These are phyloP conservation scores for Tenthredo mesomela DNA, from an alignment of 2,888 invertebrate genomes.

Conservation along the genomic window DNA sequence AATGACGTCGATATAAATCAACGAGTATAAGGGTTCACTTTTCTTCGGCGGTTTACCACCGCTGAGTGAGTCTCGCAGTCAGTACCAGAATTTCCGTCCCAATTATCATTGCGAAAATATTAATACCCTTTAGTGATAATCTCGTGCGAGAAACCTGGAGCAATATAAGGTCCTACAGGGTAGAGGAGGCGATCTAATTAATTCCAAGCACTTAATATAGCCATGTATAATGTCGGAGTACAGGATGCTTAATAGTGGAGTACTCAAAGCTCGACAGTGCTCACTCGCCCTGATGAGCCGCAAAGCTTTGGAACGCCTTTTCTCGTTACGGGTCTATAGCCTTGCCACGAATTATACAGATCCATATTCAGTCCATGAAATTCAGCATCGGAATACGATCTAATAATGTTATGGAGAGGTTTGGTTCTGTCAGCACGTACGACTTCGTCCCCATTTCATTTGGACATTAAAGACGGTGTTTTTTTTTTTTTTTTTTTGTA, in stretches of 20 bases:
- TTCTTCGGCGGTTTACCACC: background rate
- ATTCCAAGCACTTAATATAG: constrained; percentile 23
- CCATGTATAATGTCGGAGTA: background rate
- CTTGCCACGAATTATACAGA: background rate
- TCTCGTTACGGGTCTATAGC: background rate
- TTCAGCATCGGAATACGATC: background rate
- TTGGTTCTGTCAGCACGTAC: background rate
- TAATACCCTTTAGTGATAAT: too few species aligned
- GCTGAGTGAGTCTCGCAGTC: background rate
- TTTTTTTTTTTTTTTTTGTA: too few species aligned
- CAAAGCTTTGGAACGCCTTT: background rate
- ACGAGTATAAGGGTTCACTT: background rate
- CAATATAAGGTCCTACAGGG: background rate
- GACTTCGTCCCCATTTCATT: background rate
- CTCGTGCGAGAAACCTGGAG: background rate
- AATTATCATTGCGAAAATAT: background rate
- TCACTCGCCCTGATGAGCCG: constrained; percentile 2
- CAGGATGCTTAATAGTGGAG: background rate
- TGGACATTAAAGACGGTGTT: background rate
- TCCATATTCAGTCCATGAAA: constrained; percentile 5
- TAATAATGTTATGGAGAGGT: background rate
- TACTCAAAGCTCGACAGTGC: background rate
- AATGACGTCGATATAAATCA: background rate
- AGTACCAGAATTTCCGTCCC: background rate
- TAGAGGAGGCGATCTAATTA: constrained; percentile 1